Evolutionary conservation across 2,797 vertebrate genomes (phyloP).

Genomic region (Huso huso): DNA sequence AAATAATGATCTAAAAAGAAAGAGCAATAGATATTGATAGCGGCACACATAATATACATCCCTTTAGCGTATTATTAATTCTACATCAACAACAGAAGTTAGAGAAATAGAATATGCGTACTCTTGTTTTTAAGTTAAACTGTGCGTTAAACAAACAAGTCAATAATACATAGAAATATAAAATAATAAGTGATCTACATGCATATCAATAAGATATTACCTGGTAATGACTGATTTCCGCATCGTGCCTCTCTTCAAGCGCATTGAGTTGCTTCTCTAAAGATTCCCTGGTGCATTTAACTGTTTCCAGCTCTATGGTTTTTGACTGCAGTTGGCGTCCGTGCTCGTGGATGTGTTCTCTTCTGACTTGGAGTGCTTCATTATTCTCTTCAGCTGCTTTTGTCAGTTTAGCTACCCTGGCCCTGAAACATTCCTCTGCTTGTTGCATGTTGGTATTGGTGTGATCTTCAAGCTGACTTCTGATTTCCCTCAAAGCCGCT

Average conservation of each 20-base stretch:
- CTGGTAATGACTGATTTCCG: slow-evolving; percentile 12
- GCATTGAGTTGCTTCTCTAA: slow-evolving; percentile 15
- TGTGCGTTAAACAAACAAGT: too few relatives aligned
- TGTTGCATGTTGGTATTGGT: slow-evolving; percentile 2
- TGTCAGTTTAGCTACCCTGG: slow-evolving; percentile 4
- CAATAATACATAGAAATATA: too few relatives aligned
- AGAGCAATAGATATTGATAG: too few relatives aligned
- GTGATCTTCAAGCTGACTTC: slow-evolving; percentile 16
- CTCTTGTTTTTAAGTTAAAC: not conserved
- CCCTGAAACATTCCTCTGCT: slow-evolving; percentile 13
- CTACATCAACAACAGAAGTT: not conserved
- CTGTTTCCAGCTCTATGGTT: slow-evolving; percentile 17
- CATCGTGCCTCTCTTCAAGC: slow-evolving; percentile 16
- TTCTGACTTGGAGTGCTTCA: slow-evolving; percentile 4
- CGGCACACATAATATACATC: too few relatives aligned
- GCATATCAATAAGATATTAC: not conserved
- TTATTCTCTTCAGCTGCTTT: slow-evolving; percentile 13
- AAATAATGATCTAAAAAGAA: too few relatives aligned
- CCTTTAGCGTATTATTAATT: not conserved
- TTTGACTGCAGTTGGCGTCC: slow-evolving; percentile 10
- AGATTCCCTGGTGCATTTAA: slow-evolving; percentile 11
- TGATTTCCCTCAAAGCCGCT: slow-evolving; percentile 16
- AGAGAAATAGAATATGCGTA: too few relatives aligned
- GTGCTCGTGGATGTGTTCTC: slow-evolving; percentile 13
- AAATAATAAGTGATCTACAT: not conserved